Conservation (phyloP, 2,888 invertebrate genomes). For the Hoplodrina ambigua region DNA sequence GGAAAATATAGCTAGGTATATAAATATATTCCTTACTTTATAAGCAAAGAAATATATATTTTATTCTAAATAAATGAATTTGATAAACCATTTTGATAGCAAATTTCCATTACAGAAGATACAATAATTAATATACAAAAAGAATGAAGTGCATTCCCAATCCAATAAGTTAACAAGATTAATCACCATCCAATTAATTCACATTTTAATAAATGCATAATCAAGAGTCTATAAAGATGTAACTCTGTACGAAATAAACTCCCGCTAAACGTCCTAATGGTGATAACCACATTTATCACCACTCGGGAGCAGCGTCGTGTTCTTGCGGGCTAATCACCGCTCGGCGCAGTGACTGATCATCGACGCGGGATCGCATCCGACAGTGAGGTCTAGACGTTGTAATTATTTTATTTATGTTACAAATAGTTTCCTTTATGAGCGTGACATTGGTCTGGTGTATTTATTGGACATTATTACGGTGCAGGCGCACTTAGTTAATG, state of each 20-base stretch:
- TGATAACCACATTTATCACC: slow-evolving; percentile 59
- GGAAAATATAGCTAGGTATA: too few relatives aligned
- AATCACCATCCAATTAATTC: slow-evolving; percentile 22
- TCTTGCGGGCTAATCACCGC: slow-evolving; percentile 48
- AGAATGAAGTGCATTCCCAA: neutral
- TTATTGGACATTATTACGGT: slow-evolving; percentile 53
- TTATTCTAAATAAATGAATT: too few relatives aligned
- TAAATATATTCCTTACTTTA: too few relatives aligned
- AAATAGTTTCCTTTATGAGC: slow-evolving; percentile 81
- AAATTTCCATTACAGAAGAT: too few relatives aligned
- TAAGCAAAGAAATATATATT: too few relatives aligned
- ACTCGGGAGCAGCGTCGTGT: slow-evolving; percentile 31
- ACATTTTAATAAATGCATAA: slow-evolving; percentile 16
- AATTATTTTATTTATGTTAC: slow-evolving; percentile 87
- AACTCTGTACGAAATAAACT: slow-evolving; percentile 26
- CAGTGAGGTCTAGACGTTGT: slow-evolving; percentile 67
- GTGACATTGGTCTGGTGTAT: slow-evolving; percentile 71
- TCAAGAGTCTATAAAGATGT: slow-evolving; percentile 34
- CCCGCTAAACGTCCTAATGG: slow-evolving; percentile 49
- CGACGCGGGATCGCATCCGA: slow-evolving; percentile 77
- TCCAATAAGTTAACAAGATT: neutral
- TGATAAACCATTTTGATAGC: too few relatives aligned
- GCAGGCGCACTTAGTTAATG: slow-evolving; percentile 36
- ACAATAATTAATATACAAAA: neutral
- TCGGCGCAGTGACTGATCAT: slow-evolving; percentile 72